Conservation (phyloP, 1,140 invertebrate genomes). For the Archegozetes longisetosus region DNA sequence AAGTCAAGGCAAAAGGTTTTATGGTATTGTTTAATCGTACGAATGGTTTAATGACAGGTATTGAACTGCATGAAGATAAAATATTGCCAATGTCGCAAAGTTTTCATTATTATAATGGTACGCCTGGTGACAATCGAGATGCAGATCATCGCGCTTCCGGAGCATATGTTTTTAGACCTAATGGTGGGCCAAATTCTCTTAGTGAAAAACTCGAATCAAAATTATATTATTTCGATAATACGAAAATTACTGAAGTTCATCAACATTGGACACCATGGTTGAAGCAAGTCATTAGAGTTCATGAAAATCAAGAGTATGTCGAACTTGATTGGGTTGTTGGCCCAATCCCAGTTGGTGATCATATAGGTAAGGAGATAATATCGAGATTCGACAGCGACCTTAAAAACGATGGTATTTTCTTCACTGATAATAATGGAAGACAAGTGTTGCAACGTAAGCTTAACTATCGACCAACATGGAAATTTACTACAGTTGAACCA, state of each 20-base stretch:
- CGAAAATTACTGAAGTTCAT: slow-evolving; percentile 60
- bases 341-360: slow-evolving; percentile 55
- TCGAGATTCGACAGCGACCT: slow-evolving; percentile 30
- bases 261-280: slow-evolving; percentile 56
- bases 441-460: slow-evolving; percentile 43
- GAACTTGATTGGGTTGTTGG: slow-evolving; percentile 89
- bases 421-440: slow-evolving; percentile 41
- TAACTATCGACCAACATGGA: slow-evolving; percentile 58
- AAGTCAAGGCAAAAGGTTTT: slow-evolving; percentile 1
- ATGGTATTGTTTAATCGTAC: slow-evolving; percentile 7
- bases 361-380: slow-evolving; percentile 34
- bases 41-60: slow-evolving; percentile 21
- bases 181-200: slow-evolving; percentile 20
- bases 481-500: slow-evolving; percentile 39
- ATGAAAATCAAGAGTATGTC: slow-evolving; percentile 41
- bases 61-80: slow-evolving; percentile 7
- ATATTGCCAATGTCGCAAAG: slow-evolving; percentile 1
- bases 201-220: slow-evolving; percentile 28
- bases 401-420: slow-evolving; percentile 29
- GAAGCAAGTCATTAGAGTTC: slow-evolving; percentile 59
- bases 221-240: background rate
- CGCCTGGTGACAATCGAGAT: background rate
- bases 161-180: slow-evolving; percentile 36
- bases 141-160: slow-evolving; percentile 25
- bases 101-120: slow-evolving; percentile 7